A percentile compares a stretch with the other conserved stretches of the same genome.
These are phyloP conservation scores for Cheilosia scutellata DNA, from an alignment of 2,888 invertebrate genomes.

Conservation along the genomic window DNA sequence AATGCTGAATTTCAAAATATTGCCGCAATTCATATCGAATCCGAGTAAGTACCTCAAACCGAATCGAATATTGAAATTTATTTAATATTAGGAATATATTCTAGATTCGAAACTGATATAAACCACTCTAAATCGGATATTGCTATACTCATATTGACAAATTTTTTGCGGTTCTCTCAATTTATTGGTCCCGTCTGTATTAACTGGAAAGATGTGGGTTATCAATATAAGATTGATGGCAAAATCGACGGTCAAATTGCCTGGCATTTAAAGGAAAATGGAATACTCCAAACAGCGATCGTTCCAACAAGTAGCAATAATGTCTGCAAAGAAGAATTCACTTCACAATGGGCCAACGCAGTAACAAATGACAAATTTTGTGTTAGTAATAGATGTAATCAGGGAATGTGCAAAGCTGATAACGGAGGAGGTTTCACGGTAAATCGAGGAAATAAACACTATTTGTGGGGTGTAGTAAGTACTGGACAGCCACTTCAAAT, in stretches of 20 bases:
- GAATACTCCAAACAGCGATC: constrained; percentile 65
- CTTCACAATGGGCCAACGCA: constrained; percentile 59
- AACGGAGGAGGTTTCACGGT: constrained; percentile 79
- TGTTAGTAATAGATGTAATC: constrained; percentile 76
- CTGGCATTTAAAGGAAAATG: constrained; percentile 76
- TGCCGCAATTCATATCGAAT: constrained; percentile 59
- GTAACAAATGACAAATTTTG: constrained; percentile 81
- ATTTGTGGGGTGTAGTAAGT: constrained; percentile 79
- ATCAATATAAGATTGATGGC: constrained; percentile 33
- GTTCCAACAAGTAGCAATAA: constrained; percentile 71
- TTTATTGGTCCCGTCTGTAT: constrained; percentile 83
- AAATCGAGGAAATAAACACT: constrained; percentile 51
- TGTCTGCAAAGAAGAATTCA: constrained; percentile 71
- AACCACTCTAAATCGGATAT: constrained; percentile 80
- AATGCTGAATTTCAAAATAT: constrained; percentile 66
- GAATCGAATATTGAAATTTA: not conserved
- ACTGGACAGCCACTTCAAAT: constrained; percentile 62
- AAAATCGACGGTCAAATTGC: constrained; percentile 68
- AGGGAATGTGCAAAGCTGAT: constrained; percentile 78
- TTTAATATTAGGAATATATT: constrained; percentile 30
- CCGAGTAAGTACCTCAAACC: constrained; percentile 48
- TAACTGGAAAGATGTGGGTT: constrained; percentile 76
- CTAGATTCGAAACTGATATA: constrained; percentile 72
- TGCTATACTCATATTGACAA: constrained; percentile 80
- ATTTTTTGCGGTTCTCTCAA: constrained; percentile 78